Evolutionary conservation across 2,797 vertebrate species (phyloP), one percentile per base, ranked within the genome.

Genomic region (Enteromius trimaculatus): DNA sequence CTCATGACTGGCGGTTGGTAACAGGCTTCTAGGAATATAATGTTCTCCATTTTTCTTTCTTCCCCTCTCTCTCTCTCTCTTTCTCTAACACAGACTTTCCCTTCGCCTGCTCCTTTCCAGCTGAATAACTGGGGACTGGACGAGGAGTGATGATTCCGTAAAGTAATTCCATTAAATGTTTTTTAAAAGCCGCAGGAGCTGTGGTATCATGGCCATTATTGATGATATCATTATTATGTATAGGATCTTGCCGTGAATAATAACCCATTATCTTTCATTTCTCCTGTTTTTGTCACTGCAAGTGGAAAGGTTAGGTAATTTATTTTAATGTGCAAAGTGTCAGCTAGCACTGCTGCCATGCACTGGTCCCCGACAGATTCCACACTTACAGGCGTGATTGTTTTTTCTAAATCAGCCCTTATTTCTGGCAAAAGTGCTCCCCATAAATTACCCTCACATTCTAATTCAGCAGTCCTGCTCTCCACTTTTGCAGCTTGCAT

Each of bases 291-390:
- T 94, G 93, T 93, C 93, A 94, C 91, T 89, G 92, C 91, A 90
- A 93, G 92, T 93, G 94, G 92, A 95, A 95, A 96, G 94, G 95
- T 95, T 95, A 94, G 93, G 93, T 93, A 91, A 95, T 96, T 94
- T 93, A 94, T 95, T 95, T 93, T 95, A 95, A 95, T 95, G 94
- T 92, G 94, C 93, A 92, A 93, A 92, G 93, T 94, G 94, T 95
- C 94, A 91, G 85, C 85, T 93, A 89, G 87, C 91, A 92, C 90
- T 90, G 90, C 90, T 90, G 89, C 92, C 88, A 92, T 90, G 90
- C 91, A 86, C 91, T 91, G 86, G 89, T 91, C 90, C 92, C 89
- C 88, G 51, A 92, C 93, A 93, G 90, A 93, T 93, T 92, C 92
- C 89, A 89, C 91, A 93, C 90, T 94, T 94, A 92, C 92, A 92